These are phyloP conservation scores for Phoeniculus purpureus DNA, from an alignment of 2,797 vertebrate genomes.

Conservation along the genomic window DNA sequence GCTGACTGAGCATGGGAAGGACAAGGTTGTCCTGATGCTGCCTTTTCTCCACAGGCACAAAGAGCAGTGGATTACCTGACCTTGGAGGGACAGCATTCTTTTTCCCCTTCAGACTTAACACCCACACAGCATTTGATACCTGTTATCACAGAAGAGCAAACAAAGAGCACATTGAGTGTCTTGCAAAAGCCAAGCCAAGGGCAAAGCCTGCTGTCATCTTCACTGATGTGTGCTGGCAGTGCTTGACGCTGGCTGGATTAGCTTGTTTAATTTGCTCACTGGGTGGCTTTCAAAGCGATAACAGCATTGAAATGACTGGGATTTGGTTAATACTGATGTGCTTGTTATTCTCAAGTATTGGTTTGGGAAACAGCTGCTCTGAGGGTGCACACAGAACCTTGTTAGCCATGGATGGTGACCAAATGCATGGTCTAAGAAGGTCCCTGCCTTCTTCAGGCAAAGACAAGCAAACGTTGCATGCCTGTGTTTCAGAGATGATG, in stretches of 20 bases:
- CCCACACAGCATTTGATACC: neutral
- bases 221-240: constrained; percentile 4
- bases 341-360: neutral
- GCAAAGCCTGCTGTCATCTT: neutral
- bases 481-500: neutral
- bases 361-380: neutral
- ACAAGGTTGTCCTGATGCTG: neutral
- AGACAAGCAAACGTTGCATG: neutral
- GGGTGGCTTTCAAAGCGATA: constrained; percentile 5
- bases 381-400: neutral
- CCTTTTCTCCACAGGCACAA: neutral
- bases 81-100: neutral
- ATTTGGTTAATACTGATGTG: neutral
- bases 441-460: neutral
- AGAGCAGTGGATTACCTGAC: neutral
- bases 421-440: neutral
- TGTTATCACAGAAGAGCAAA: neutral
- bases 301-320: neutral
- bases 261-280: constrained; percentile 20
- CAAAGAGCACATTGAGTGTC: neutral
- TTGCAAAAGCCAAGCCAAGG: constrained; percentile 15
- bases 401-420: neutral
- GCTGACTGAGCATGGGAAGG: neutral
- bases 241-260: neutral
- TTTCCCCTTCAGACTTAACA: neutral